Conservation (phyloP, 2,797 vertebrate genomes). For the Schizopygopsis malacanthus region DNA sequence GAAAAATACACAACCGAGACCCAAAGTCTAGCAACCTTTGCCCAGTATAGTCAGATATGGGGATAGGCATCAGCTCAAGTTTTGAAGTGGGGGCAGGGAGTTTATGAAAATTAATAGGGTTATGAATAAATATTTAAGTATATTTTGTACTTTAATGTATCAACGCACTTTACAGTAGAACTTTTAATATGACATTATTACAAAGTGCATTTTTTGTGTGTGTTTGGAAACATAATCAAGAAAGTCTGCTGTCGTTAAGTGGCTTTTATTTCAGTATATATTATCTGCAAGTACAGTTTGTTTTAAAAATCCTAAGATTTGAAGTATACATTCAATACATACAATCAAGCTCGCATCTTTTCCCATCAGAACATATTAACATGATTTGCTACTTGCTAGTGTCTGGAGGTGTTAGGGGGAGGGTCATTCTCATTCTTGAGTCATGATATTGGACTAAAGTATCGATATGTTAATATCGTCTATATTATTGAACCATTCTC, state of each 20-base stretch:
- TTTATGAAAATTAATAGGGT: neutral
- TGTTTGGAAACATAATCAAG: too few species aligned
- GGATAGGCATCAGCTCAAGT: too few species aligned
- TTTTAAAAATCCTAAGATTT: neutral
- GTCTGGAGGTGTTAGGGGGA: neutral
- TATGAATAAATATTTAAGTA: neutral
- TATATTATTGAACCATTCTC: neutral
- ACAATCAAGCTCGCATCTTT: neutral
- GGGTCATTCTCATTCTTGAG: neutral
- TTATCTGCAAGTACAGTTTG: neutral
- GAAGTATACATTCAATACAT: neutral
- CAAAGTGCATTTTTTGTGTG: too few species aligned
- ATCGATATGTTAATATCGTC: neutral
- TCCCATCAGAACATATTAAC: neutral
- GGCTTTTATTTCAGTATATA: neutral
- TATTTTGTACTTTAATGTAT: neutral
- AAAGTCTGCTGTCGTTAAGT: neutral
- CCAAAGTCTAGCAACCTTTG: slow-evolving; percentile 1
- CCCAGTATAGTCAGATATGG: neutral
- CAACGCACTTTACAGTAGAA: neutral
- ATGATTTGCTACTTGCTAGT: neutral
- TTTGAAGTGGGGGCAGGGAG: neutral
- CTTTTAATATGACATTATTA: neutral
- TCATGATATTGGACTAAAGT: neutral
- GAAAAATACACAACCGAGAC: neutral